Evolutionary conservation across 2,113 vertebrate species (phyloP), one percentile per base, ranked within the genome.

Genomic region (Dasypus novemcinctus): DNA sequence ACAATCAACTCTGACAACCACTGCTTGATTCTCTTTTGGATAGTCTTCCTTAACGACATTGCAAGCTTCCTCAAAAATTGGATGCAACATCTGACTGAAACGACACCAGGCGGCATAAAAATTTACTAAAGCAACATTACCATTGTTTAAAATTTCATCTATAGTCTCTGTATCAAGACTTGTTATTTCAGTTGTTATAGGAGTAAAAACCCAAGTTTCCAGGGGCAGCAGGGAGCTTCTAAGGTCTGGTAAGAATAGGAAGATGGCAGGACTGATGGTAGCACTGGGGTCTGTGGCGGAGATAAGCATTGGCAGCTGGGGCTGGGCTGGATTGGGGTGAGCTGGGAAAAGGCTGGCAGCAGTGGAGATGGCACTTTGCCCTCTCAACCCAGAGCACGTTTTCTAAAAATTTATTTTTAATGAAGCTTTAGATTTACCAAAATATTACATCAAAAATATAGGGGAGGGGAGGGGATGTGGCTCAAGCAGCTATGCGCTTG

Each of bases 41-140:
- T 99, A 99, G 97, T 99, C 99, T 96, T 99, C 99, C 88, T 99
- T 99, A 97, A 99, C 99, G 84, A 99, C 98, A 57, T 99, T 99
- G 57, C 99, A 99, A 52, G 99, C 98, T 98, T 99, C 99, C 97
- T 99, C 99, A 98, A 99, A 99, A 98, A 99, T 99, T 90, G 99
- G 99, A 98, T 99, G 99, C 72, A 99, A 98, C 99, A 99, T 99
- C 98, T 99, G 99, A 99, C 99, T 99, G 98, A 99, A 99, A 96
- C 99, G 98, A 98, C 99, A 99, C 99, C 99, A 99, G 98, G 99
- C 99, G 97, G 99, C 52, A 54, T 54, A 54, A 54, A 54, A 54
- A 54, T 54, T 54, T 54, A 54, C 52, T 54, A 54, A 54, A 54
- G 52, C 52, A 54, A 54, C 52, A 54, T 54, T 15, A 54, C 14